These are phyloP conservation scores for Microctenopoma stevenorrisi DNA, from an alignment of 2,797 vertebrate species.

Conservation along the genomic window DNA sequence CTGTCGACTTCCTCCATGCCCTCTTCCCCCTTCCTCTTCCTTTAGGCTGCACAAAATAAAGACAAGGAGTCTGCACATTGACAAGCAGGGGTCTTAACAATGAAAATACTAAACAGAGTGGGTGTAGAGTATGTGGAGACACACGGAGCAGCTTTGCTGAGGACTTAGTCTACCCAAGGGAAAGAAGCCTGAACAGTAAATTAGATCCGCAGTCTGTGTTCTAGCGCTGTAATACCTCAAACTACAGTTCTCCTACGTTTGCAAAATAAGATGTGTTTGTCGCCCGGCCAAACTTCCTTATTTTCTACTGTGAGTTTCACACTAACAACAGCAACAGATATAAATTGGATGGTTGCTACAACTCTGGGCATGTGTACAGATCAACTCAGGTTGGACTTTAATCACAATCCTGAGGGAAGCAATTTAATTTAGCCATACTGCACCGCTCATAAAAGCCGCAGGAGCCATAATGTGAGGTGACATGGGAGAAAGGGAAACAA, in stretches of 20 bases:
- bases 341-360: slow-evolving; percentile 18
- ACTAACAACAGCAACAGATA: slow-evolving; percentile 3
- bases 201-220: background rate
- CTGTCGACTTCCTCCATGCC: slow-evolving; percentile 53
- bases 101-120: slow-evolving; percentile 15
- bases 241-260: background rate
- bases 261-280: slow-evolving; percentile 33
- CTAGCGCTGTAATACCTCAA: slow-evolving; percentile 12
- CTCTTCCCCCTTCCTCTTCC: slow-evolving; percentile 60
- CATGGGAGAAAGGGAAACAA: slow-evolving; percentile 39
- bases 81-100: slow-evolving; percentile 32
- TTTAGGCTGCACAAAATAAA: slow-evolving; percentile 36
- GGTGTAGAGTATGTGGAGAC: background rate
- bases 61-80: slow-evolving; percentile 41
- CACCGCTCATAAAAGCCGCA: slow-evolving; percentile 37
- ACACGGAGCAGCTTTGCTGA: background rate
- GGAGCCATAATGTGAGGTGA: slow-evolving; percentile 6
- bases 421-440: slow-evolving; percentile 38
- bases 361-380: slow-evolving; percentile 16
- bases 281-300: slow-evolving; percentile 4
- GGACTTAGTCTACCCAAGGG: background rate
- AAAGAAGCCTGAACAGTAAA: slow-evolving; percentile 3
- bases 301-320: slow-evolving; percentile 11
- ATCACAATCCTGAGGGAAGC: slow-evolving; percentile 17
- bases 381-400: slow-evolving; percentile 30